Percentiles rank a stretch among this genome's conserved stretches.
phyloP scores from a whole-genome alignment of 1,140 invertebrate genomes.

The Propsilocerus akamusi region DNA sequence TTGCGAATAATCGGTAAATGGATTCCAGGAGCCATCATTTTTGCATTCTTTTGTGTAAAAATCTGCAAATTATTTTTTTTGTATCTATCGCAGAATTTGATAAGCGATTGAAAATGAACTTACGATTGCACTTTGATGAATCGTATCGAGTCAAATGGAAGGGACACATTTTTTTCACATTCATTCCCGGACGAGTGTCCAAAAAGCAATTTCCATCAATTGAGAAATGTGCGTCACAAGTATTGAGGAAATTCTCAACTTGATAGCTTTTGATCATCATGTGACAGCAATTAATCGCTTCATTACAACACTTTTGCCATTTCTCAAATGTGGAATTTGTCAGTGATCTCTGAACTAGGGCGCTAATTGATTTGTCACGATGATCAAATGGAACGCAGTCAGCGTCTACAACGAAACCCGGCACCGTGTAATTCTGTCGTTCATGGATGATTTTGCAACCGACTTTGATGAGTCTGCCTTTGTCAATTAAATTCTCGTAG shows the following conservation, averaged over 20 bases:
- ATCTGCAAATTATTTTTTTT: not conserved
- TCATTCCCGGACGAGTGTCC: not conserved
- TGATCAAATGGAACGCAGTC: not conserved
- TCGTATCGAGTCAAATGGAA: not conserved
- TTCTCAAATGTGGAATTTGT: not conserved
- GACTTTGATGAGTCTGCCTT: not conserved
- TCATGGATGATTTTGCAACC: not conserved
- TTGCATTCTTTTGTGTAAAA: not conserved
- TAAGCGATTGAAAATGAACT: not conserved
- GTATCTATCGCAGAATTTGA: not conserved
- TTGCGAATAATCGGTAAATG: not conserved
- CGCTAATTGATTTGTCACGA: not conserved
- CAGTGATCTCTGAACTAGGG: not conserved
- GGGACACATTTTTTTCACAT: not conserved
- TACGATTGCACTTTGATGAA: not conserved
- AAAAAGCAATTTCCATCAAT: not conserved
- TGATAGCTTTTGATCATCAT: not conserved
- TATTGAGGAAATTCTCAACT: not conserved
- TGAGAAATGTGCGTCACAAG: not conserved
- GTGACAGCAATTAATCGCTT: not conserved
- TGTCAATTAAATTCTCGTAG: not conserved
- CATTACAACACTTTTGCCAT: not conserved
- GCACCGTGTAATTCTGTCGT: not conserved
- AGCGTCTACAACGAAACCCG: not conserved
- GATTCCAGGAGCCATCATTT: not conserved